phyloP scores from a whole-genome alignment of 2,113 vertebrate species.

The Saccopteryx leptura region DNA sequence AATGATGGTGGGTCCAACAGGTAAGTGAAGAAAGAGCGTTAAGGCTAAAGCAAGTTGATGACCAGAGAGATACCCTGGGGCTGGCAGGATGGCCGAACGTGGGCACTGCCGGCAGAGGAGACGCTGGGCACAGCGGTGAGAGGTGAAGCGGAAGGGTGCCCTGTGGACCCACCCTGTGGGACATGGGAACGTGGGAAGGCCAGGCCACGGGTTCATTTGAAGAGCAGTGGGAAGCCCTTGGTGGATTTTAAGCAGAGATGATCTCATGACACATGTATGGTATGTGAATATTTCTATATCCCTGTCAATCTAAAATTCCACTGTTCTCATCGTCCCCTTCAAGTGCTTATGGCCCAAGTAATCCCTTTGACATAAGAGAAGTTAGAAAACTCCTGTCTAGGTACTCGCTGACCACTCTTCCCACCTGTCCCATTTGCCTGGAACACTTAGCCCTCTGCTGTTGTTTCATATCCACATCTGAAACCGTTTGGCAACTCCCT shows the following conservation, averaged over 20 bases:
- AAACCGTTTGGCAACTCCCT: neutral
- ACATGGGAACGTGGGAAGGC: fast-evolving
- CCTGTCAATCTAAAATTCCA: neutral
- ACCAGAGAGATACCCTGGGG: too few species aligned
- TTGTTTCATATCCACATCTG: neutral
- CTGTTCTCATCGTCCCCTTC: neutral
- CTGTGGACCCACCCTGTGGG: fast-evolving
- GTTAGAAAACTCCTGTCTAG: neutral
- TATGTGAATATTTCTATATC: neutral
- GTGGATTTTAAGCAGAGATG: neutral
- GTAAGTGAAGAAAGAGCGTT: neutral
- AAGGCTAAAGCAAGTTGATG: neutral
- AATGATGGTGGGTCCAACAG: neutral
- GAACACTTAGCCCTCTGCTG: neutral
- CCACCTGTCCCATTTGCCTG: neutral
- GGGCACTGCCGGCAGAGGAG: neutral
- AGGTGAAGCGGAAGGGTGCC: neutral
- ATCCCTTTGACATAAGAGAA: neutral
- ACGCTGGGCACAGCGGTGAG: fast-evolving
- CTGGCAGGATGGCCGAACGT: neutral
- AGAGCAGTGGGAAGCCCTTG: neutral
- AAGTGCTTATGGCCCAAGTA: neutral
- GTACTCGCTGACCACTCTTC: neutral
- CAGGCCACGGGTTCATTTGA: neutral
- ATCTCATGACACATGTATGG: neutral